A percentile compares a stretch with the other conserved stretches of the same genome.
phyloP scores from a whole-genome alignment of 2,888 invertebrate species.

The Monoplex corrugatus region DNA sequence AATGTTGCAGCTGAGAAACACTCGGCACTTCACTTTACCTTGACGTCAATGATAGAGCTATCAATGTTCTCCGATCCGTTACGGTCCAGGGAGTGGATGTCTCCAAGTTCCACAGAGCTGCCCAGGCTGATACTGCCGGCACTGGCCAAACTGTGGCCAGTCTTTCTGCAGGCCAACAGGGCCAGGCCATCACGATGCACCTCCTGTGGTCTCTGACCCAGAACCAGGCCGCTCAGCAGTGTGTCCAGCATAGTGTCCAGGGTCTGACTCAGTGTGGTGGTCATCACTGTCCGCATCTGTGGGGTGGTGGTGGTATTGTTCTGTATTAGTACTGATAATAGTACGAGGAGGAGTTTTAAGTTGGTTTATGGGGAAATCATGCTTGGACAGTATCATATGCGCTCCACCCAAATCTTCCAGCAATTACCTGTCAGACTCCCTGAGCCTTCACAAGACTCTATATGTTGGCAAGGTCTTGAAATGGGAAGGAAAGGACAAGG shows the following conservation, averaged over 20 bases:
- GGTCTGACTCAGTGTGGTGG: not conserved
- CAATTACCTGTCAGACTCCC: too few relatives aligned
- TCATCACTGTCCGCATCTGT: not conserved
- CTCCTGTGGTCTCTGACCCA: not conserved
- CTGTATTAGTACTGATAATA: too few relatives aligned
- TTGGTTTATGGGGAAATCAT: too few relatives aligned
- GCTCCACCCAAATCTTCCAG: too few relatives aligned
- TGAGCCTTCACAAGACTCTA: too few relatives aligned
- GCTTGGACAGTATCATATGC: too few relatives aligned
- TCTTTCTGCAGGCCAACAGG: constrained; percentile 25
- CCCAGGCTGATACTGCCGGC: not conserved
- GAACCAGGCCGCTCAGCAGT: not conserved
- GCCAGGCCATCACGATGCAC: not conserved
- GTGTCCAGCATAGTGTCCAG: not conserved
- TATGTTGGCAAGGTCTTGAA: too few relatives aligned
- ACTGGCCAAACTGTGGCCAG: not conserved
- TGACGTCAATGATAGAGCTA: not conserved
- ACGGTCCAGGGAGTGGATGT: not conserved
- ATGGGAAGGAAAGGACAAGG: too few relatives aligned
- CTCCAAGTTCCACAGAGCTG: not conserved
- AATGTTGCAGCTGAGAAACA: too few relatives aligned
- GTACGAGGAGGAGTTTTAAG: too few relatives aligned
- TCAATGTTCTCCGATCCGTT: not conserved
- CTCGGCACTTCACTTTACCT: too few relatives aligned
- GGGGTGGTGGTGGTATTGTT: too few relatives aligned